Evolutionary conservation across 2,888 invertebrate genomes (phyloP).

Genomic region (Fragum fragum): DNA sequence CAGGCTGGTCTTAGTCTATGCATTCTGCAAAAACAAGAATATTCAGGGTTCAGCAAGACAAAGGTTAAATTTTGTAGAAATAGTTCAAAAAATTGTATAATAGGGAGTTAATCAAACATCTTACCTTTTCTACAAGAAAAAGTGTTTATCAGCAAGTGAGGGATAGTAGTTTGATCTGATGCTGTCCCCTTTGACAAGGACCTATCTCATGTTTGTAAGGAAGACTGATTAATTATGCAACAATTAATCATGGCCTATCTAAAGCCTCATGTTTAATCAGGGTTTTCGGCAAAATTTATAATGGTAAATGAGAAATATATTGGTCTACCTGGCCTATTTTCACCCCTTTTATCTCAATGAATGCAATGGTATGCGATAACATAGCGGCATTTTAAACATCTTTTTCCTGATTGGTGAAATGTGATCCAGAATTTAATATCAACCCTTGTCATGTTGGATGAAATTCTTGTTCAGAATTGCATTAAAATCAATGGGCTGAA

Average conservation of each 20-base stretch:
- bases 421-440: background rate
- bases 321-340: conserved; percentile 52
- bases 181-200: conserved; percentile 22
- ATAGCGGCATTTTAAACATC: conserved; percentile 5
- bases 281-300: conserved; percentile 61
- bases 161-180: conserved; percentile 2
- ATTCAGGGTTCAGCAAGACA: too few relatives aligned
- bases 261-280: conserved; percentile 55
- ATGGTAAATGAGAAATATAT: conserved; percentile 62
- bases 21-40: too few relatives aligned
- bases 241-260: conserved; percentile 62
- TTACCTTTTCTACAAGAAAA: too few relatives aligned
- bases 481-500: too few relatives aligned
- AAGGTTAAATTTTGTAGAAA: too few relatives aligned
- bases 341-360: conserved; percentile 48
- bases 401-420: background rate
- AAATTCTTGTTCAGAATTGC: too few relatives aligned
- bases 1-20: too few relatives aligned
- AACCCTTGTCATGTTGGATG: too few relatives aligned
- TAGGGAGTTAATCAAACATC: too few relatives aligned
- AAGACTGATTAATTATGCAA: conserved; percentile 60
- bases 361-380: conserved; percentile 37
- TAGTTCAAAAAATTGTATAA: too few relatives aligned
- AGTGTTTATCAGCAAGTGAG: background rate
- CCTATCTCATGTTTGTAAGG: conserved; percentile 30